Evolutionary conservation across 2,888 invertebrate species (phyloP), one percentile per base, ranked within the genome.

Genomic region (Spodoptera picta): DNA sequence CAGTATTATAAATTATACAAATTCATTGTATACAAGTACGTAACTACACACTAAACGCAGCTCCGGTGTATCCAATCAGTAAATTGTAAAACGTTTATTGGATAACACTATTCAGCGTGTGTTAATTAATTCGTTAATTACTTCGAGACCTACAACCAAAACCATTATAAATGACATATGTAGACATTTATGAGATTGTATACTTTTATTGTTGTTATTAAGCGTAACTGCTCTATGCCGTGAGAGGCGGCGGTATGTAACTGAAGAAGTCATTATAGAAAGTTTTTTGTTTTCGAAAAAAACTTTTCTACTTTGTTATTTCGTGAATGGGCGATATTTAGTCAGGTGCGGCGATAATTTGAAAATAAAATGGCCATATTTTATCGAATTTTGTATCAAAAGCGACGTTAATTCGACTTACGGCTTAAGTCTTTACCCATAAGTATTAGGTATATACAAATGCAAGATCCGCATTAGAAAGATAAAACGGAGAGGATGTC

Each of bases 21-120:
- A 65, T 70, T 72, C 64, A 78, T 77, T 65, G 66, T 73, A 69
- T 75, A 82, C 66, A 79, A 65, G 56, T 68, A 60, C 69, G 73
- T 80, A 80, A 83, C 80, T 76, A 80, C 63, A 60, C 53, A 62
- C 41, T 57, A 63, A 65, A 60, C 56, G 46, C 44, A 59, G 68
- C 81, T 80, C 79, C 83, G 77, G 83, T 80, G 84, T 79, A 80
- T 69, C 84, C 79, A 82, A 86, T 86, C 83, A 77, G 73, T 76
- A 73, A 79, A 79, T 71, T 70, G 74, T 83, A 75, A 81, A 78
- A 73, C 69, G 67, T 75, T 75, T 73, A 80, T 75, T 78, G 78
- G 79, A 69, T 64, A 78, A 64, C 65, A 71, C 50, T 59, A 43
- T 46, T 64, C 66, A 67, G 60, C 60, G 60, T 73, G 60, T 65